These are phyloP conservation scores for Aphrophora alni DNA, from an alignment of 2,888 invertebrate species.

Conservation along the genomic window DNA sequence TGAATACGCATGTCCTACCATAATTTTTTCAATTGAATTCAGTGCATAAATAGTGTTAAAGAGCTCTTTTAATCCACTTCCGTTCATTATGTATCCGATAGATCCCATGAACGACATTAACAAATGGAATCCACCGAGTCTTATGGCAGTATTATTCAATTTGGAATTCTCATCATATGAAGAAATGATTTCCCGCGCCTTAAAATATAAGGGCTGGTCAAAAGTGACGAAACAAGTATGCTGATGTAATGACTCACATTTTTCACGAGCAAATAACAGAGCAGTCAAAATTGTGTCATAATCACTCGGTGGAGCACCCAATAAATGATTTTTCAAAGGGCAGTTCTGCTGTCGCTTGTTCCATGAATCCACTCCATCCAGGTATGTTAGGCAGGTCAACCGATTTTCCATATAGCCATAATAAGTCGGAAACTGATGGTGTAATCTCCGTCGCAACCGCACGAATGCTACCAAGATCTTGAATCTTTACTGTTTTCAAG, in stretches of 20 bases:
- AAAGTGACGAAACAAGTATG: conserved; percentile 45
- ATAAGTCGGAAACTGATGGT: too few relatives aligned
- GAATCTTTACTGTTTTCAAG: too few relatives aligned
- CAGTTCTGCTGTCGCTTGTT: too few relatives aligned
- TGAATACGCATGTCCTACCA: conserved; percentile 53
- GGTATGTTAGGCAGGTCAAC: too few relatives aligned
- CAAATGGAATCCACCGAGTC: conserved; percentile 53
- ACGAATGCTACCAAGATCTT: too few relatives aligned
- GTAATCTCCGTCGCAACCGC: too few relatives aligned
- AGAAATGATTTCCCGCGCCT: conserved; percentile 52
- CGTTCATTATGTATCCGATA: conserved; percentile 55
- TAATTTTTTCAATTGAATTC: conserved; percentile 51
- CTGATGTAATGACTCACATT: conserved; percentile 15
- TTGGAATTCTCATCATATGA: conserved; percentile 28
- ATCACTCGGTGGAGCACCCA: conserved; percentile 43
- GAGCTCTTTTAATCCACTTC: conserved; percentile 55
- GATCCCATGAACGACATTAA: conserved; percentile 55
- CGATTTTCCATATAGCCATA: too few relatives aligned
- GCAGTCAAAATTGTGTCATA: conserved; percentile 53
- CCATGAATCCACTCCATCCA: too few relatives aligned
- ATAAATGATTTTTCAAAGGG: too few relatives aligned
- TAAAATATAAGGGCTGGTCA: conserved; percentile 54
- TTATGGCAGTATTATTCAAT: conserved; percentile 38
- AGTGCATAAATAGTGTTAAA: conserved; percentile 52
- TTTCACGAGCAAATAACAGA: conserved; percentile 48